phyloP scores from a whole-genome alignment of 2,888 invertebrate species.

The Watsonalla cultraria region DNA sequence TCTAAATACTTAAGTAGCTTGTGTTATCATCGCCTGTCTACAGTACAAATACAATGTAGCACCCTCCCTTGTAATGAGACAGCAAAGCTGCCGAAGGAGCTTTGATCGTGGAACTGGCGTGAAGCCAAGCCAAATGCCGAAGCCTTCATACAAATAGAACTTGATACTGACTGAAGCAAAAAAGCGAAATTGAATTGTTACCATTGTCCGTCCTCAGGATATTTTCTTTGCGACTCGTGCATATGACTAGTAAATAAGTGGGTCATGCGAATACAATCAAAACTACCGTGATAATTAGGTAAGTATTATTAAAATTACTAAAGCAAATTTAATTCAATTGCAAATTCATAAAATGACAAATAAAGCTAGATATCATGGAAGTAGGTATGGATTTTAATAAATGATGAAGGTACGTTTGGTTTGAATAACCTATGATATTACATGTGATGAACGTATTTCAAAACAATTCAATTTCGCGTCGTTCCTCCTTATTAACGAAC shows the following conservation, averaged over 20 bases:
- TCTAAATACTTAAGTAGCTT: slow-evolving; percentile 17
- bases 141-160: slow-evolving; percentile 58
- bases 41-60: slow-evolving; percentile 47
- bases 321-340: slow-evolving; percentile 40
- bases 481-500: background rate
- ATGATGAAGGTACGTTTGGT: slow-evolving; percentile 21
- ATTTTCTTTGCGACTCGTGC: slow-evolving; percentile 63
- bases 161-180: slow-evolving; percentile 64
- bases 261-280: slow-evolving; percentile 62
- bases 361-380: slow-evolving; percentile 26
- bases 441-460: slow-evolving; percentile 15
- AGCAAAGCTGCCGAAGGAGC: slow-evolving; percentile 58
- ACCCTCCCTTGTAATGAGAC: slow-evolving; percentile 55
- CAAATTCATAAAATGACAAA: slow-evolving; percentile 15
- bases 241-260: slow-evolving; percentile 54
- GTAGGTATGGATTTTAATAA: slow-evolving; percentile 19
- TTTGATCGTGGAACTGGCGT: slow-evolving; percentile 57
- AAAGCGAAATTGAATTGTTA: slow-evolving; percentile 78
- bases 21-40: slow-evolving; percentile 31
- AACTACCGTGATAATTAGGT: slow-evolving; percentile 61
- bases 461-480: slow-evolving; percentile 64
- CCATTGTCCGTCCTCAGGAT: slow-evolving; percentile 68
- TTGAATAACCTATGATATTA: slow-evolving; percentile 4
- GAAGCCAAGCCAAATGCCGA: slow-evolving; percentile 66
- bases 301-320: slow-evolving; percentile 42